Conservation (phyloP, 1,140 invertebrate genomes). For the Phortica variegata region DNA sequence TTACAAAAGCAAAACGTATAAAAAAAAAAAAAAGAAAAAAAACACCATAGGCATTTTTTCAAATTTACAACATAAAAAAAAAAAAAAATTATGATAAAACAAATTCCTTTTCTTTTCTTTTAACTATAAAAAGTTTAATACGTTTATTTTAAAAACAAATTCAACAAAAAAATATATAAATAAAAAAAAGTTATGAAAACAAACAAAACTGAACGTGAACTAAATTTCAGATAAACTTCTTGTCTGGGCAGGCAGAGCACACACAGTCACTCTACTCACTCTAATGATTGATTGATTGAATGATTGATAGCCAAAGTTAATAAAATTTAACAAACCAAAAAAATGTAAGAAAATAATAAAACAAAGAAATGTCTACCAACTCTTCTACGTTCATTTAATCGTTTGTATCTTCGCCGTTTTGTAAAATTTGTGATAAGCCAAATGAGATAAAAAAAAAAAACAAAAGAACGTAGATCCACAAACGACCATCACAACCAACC, state of each 20-base stretch:
- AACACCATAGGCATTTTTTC: conserved; percentile 19
- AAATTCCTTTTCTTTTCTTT: conserved; percentile 46
- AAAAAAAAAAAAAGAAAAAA: conserved; percentile 34
- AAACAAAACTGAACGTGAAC: conserved; percentile 55
- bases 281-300: conserved; percentile 28
- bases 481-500: too few species aligned
- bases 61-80: too few species aligned
- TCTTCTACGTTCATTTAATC: too few species aligned
- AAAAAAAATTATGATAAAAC: conserved; percentile 35
- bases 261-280: conserved; percentile 23
- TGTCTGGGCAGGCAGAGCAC: conserved; percentile 50
- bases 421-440: too few species aligned
- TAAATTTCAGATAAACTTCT: conserved; percentile 56
- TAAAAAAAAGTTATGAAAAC: conserved; percentile 28
- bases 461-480: too few species aligned
- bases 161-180: conserved; percentile 5
- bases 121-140: conserved; percentile 38
- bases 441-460: too few species aligned
- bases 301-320: conserved; percentile 11
- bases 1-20: conserved; percentile 26
- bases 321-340: conserved; percentile 36
- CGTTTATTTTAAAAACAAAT: conserved; percentile 30
- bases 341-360: conserved; percentile 28
- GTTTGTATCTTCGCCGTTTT: too few species aligned
- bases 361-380: neutral